phyloP scores from a whole-genome alignment of 2,888 invertebrate genomes.

The Eucera pruinosa region DNA sequence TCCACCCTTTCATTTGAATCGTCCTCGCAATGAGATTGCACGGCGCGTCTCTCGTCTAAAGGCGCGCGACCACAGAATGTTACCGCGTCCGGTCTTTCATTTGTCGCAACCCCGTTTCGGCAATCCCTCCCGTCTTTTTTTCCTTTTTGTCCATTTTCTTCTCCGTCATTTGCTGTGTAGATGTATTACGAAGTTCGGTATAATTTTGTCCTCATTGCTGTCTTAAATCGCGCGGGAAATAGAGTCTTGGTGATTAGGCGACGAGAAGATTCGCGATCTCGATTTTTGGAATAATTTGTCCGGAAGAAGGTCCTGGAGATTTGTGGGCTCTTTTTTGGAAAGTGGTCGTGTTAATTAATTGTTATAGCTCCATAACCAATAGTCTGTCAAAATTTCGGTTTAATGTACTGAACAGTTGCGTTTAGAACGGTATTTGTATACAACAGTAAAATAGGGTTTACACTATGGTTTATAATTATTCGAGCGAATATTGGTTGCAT shows the following conservation, averaged over 20 bases:
- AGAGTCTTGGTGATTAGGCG: conserved; percentile 15
- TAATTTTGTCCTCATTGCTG: conserved; percentile 39
- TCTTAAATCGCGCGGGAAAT: conserved; percentile 37
- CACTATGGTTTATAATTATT: too few relatives aligned
- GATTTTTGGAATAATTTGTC: conserved; percentile 11
- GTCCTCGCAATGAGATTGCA: conserved; percentile 59
- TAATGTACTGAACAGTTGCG: too few relatives aligned
- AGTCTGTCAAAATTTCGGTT: too few relatives aligned
- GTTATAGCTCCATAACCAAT: too few relatives aligned
- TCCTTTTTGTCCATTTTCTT: background rate
- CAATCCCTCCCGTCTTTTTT: background rate
- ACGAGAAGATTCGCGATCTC: conserved; percentile 6
- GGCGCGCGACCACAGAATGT: conserved; percentile 46
- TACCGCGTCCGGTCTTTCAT: conserved; percentile 52
- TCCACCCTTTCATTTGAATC: conserved; percentile 48
- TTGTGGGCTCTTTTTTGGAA: too few relatives aligned
- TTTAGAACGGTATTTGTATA: too few relatives aligned
- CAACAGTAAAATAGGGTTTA: too few relatives aligned
- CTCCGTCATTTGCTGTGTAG: conserved; percentile 30
- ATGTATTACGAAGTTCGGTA: conserved; percentile 18
- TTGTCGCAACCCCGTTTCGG: conserved; percentile 45
- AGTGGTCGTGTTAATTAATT: too few relatives aligned
- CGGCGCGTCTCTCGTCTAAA: conserved; percentile 45
- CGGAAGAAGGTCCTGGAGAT: too few relatives aligned
- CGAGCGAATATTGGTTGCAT: too few relatives aligned